Evolutionary conservation across 2,888 invertebrate species (phyloP).

Genomic region (Oasisia sp.): DNA sequence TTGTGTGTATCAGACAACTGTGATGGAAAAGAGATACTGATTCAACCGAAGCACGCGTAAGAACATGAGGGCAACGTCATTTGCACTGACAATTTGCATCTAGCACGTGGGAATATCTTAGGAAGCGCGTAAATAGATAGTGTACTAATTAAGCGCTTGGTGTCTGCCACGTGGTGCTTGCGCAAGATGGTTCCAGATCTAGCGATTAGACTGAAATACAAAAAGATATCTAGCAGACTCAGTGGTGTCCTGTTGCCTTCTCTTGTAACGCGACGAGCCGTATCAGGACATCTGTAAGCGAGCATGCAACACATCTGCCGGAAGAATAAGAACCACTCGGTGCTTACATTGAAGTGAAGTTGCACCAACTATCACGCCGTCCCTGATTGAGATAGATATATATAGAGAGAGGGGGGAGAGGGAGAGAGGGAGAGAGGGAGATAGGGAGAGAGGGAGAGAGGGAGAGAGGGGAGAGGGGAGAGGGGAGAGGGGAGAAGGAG

Average conservation of each 20-base stretch:
- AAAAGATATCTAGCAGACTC: neutral
- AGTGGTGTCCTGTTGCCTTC: no score
- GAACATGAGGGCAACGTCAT: neutral
- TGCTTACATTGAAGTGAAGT: neutral
- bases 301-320: no score
- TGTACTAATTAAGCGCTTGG: neutral
- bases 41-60: neutral
- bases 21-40: neutral
- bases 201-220: neutral
- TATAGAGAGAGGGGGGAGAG: no score
- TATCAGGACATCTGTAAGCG: neutral
- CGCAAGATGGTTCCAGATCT: neutral
- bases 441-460: no score
- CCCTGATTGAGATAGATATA: no score
- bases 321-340: neutral
- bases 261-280: no score
- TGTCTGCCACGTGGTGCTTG: neutral
- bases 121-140: neutral
- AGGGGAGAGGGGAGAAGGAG: no score
- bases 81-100: neutral
- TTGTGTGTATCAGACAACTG: no score
- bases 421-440: no score
- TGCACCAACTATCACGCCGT: neutral
- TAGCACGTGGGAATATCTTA: neutral
- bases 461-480: no score